A percentile compares a stretch with the other conserved stretches of the same genome.
Evolutionary conservation across 2,797 vertebrate genomes (phyloP).

Genomic region (Cebuella pygmaea): DNA sequence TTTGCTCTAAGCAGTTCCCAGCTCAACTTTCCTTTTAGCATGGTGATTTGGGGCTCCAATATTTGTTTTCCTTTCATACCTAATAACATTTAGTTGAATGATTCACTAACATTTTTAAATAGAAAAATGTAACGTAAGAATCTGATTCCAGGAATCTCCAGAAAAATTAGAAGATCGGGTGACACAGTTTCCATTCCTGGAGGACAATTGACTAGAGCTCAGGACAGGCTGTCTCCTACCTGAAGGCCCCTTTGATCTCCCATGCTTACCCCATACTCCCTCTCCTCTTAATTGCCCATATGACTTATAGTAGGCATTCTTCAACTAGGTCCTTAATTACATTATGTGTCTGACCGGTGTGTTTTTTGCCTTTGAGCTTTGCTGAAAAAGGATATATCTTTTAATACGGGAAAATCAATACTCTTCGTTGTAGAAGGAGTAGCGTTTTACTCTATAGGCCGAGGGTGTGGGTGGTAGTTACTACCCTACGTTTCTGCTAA

Average conservation of each 20-base stretch:
- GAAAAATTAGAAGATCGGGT: background rate
- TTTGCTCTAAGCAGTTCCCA: background rate
- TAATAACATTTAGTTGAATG: background rate
- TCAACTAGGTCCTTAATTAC: background rate
- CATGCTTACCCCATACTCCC: rapidly evolving
- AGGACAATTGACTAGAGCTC: background rate
- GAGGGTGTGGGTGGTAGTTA: background rate
- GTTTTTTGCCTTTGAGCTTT: background rate
- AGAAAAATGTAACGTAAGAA: background rate
- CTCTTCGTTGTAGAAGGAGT: background rate
- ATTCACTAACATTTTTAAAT: background rate
- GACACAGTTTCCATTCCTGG: background rate
- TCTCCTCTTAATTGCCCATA: background rate
- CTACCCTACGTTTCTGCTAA: background rate
- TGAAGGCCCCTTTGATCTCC: background rate
- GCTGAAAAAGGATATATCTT: background rate
- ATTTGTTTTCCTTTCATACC: background rate
- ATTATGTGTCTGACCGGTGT: background rate
- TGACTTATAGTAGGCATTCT: background rate
- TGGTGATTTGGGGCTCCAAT: background rate
- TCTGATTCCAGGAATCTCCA: background rate
- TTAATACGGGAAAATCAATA: background rate
- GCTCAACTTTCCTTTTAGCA: background rate
- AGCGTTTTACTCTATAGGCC: background rate
- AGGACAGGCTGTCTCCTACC: background rate